A percentile compares a stretch with the other conserved stretches of the same genome.
phyloP scores from a whole-genome alignment of 2,888 invertebrate species.

The Clepsis dumicolana region DNA sequence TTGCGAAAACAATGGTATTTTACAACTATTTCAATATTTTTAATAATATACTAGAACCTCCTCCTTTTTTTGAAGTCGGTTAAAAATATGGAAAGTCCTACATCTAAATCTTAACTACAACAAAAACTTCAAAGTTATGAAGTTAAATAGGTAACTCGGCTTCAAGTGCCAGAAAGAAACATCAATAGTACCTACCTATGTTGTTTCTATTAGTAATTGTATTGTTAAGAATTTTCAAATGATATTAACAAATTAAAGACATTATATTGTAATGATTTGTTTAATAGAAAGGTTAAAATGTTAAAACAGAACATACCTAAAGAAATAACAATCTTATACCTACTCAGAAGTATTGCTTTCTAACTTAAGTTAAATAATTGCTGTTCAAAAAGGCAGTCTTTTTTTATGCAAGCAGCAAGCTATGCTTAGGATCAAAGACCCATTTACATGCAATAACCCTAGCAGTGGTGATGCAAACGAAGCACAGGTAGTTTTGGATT shows the following conservation, averaged over 20 bases:
- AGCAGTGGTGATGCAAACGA: not conserved
- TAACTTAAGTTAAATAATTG: not conserved
- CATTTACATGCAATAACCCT: not conserved
- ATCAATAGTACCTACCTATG: no score
- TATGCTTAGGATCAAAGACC: not conserved
- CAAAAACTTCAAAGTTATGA: not conserved
- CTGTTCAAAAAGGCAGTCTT: not conserved
- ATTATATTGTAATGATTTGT: not conserved
- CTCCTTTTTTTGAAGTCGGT: no score
- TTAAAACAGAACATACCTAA: not conserved
- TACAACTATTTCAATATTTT: slow-evolving; percentile 42
- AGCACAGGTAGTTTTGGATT: not conserved
- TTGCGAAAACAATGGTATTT: slow-evolving; percentile 44
- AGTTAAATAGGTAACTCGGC: not conserved
- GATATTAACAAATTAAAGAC: not conserved
- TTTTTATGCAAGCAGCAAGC: slow-evolving; percentile 1
- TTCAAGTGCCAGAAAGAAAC: not conserved
- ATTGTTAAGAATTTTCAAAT: not conserved
- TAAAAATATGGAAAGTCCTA: not conserved
- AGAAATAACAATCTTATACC: not conserved
- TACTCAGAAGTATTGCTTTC: not conserved
- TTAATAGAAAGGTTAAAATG: not conserved
- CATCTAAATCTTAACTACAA: not conserved
- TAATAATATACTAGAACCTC: not conserved
- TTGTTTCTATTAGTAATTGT: not conserved